Conservation (phyloP, 2,113 vertebrate species). For the Ameiurus melas region DNA sequence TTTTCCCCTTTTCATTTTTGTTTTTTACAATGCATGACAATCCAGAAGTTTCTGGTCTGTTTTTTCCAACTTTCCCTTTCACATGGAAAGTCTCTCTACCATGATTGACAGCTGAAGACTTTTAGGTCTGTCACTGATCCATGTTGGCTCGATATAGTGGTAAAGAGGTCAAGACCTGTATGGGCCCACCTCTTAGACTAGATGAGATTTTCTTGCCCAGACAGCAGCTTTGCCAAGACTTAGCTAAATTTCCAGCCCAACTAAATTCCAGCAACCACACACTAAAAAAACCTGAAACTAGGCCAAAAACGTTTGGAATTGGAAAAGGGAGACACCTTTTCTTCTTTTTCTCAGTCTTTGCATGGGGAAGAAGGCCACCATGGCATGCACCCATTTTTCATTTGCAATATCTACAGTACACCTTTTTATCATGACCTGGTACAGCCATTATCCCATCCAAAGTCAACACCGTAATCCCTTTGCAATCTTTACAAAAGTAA, state of each 20-base stretch:
- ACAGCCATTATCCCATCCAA: background rate
- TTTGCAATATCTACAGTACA: background rate
- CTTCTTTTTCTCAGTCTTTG: background rate
- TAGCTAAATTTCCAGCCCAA: background rate
- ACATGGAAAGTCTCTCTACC: background rate
- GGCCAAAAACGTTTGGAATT: background rate
- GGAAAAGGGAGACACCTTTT: background rate
- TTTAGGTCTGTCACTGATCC: slow-evolving; percentile 16
- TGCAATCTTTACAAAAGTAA: background rate
- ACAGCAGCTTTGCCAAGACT: background rate
- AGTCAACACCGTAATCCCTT: background rate
- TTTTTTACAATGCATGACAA: background rate
- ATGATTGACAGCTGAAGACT: background rate
- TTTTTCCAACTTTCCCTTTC: background rate
- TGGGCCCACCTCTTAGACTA: background rate
- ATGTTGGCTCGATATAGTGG: slow-evolving; percentile 38
- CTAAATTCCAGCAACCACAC: background rate
- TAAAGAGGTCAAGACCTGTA: background rate
- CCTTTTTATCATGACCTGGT: background rate
- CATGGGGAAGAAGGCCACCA: background rate
- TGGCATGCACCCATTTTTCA: background rate
- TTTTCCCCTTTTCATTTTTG: background rate
- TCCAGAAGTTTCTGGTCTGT: background rate
- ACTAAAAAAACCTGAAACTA: background rate
- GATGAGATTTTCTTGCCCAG: background rate